phyloP scores from a whole-genome alignment of 2,113 vertebrate genomes.

The Gallinago media region DNA sequence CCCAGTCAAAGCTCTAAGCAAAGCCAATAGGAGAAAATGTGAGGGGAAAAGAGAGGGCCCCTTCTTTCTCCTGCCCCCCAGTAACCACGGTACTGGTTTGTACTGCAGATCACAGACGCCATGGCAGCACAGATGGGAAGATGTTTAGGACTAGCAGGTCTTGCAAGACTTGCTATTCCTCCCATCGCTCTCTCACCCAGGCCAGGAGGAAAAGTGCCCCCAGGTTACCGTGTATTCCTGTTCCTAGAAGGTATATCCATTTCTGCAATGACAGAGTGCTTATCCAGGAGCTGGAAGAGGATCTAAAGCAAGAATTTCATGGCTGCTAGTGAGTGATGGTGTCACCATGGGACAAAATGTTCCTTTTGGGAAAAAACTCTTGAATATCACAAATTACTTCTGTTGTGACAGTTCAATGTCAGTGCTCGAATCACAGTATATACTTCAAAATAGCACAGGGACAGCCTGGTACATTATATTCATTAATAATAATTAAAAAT shows the following conservation, averaged over 20 bases:
- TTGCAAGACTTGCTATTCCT: background rate
- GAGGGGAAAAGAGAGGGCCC: background rate
- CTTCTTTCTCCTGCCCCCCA: background rate
- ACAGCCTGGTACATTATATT: background rate
- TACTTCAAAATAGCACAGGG: background rate
- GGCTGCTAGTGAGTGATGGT: background rate
- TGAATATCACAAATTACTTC: conserved; percentile 1
- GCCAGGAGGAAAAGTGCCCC: background rate
- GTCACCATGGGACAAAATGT: background rate
- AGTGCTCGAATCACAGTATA: background rate
- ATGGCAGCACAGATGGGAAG: background rate
- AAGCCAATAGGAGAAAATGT: background rate
- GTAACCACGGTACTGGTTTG: background rate
- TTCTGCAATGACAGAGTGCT: background rate
- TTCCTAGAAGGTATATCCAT: background rate
- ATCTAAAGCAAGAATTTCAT: background rate
- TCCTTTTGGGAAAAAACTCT: background rate
- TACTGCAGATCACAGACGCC: background rate
- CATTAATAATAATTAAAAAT: background rate
- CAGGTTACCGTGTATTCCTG: background rate
- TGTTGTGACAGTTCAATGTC: background rate
- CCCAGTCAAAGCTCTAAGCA: background rate
- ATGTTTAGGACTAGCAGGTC: background rate
- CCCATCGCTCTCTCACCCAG: background rate
- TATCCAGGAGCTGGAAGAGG: background rate